Evolutionary conservation across 2,888 invertebrate genomes (phyloP).

Genomic region (Lydus trimaculatus): DNA sequence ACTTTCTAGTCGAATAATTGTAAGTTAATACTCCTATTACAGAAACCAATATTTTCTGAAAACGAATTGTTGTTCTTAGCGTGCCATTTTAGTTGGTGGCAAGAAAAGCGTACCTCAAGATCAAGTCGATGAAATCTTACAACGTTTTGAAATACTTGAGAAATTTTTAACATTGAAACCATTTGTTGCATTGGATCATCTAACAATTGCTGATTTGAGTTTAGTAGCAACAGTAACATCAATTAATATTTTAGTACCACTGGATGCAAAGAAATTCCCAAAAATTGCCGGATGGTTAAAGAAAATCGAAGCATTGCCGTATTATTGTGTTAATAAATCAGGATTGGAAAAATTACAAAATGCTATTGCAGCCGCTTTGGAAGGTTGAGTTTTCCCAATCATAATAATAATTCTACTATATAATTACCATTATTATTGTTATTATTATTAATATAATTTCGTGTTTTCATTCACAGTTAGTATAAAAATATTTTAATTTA

Average conservation of each 20-base stretch:
- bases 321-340: slow-evolving; percentile 51
- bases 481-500: not conserved
- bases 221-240: slow-evolving; percentile 53
- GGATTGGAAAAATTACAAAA: slow-evolving; percentile 47
- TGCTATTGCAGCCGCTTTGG: not conserved
- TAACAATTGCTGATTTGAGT: slow-evolving; percentile 64
- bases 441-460: not conserved
- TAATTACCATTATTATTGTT: not conserved
- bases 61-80: not conserved
- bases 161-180: slow-evolving; percentile 59
- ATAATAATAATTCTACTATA: not conserved
- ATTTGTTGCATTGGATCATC: slow-evolving; percentile 62
- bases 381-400: not conserved
- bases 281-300: slow-evolving; percentile 49
- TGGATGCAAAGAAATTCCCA: slow-evolving; percentile 46
- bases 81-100: slow-evolving; percentile 3
- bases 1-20: slow-evolving; percentile 56
- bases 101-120: slow-evolving; percentile 14
- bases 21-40: no score
- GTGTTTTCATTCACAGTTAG: not conserved
- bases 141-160: slow-evolving; percentile 61
- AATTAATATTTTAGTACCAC: slow-evolving; percentile 35
- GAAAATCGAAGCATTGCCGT: slow-evolving; percentile 44
- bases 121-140: slow-evolving; percentile 52
- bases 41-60: no score